Conservation (phyloP, 2,888 invertebrate species). For the Drosophila bunnanda region DNA sequence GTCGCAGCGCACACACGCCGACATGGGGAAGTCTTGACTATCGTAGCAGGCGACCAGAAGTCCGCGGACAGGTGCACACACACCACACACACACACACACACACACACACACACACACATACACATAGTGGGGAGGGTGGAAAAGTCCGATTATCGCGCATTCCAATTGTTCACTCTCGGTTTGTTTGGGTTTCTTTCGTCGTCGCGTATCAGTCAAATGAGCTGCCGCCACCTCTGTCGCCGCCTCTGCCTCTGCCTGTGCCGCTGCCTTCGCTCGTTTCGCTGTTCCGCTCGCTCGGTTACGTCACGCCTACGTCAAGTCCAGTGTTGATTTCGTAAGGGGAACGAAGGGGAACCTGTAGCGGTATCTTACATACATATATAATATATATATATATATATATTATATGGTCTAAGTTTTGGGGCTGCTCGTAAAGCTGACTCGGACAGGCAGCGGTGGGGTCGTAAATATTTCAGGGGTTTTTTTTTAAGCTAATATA, state of each 20-base stretch:
- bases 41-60: constrained; percentile 79
- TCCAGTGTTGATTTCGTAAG: constrained; percentile 8
- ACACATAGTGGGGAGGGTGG: constrained; percentile 19
- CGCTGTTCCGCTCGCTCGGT: constrained; percentile 19
- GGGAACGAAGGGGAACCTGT: constrained; percentile 4
- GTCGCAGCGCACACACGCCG: constrained; percentile 78
- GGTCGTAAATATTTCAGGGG: too few species aligned
- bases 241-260: too few species aligned
- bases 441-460: background rate
- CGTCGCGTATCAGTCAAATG: constrained; percentile 43
- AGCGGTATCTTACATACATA: background rate
- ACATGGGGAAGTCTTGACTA: constrained; percentile 84
- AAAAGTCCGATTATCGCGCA: constrained; percentile 43
- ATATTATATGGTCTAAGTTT: constrained; percentile 6
- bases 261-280: constrained; percentile 9
- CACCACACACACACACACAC: background rate
- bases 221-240: constrained; percentile 17
- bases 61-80: constrained; percentile 14
- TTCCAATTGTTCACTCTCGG: constrained; percentile 24
- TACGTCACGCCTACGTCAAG: constrained; percentile 32
- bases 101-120: too few species aligned
- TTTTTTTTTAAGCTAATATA: background rate
- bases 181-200: constrained; percentile 17
- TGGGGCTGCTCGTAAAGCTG: constrained; percentile 2
- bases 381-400: background rate